Conservation (phyloP, 1,140 invertebrate genomes). For the Holotrichia oblita region DNA sequence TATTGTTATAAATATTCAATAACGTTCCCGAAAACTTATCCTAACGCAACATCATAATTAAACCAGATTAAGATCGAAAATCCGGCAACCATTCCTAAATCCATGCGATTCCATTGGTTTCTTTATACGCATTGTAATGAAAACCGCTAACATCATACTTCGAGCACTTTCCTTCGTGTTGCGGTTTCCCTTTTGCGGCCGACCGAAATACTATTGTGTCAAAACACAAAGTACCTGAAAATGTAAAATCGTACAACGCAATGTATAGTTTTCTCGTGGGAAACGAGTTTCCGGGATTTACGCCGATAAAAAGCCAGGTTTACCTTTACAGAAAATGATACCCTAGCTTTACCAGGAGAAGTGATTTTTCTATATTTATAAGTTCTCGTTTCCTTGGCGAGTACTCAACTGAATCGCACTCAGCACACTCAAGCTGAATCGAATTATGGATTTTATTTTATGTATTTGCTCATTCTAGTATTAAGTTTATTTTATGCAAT, state of each 20-base stretch:
- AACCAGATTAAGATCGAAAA: too few relatives aligned
- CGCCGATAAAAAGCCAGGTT: neutral
- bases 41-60: too few relatives aligned
- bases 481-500: too few relatives aligned
- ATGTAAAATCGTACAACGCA: neutral
- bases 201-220: neutral
- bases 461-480: too few relatives aligned
- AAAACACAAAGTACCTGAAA: neutral
- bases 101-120: neutral
- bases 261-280: conserved; percentile 6
- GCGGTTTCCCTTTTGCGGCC: neutral
- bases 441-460: neutral
- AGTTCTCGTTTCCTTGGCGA: neutral
- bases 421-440: neutral
- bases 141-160: neutral
- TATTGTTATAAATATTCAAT: too few relatives aligned
- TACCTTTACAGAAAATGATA: neutral
- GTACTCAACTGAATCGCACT: too few relatives aligned
- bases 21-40: too few relatives aligned
- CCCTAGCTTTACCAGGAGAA: neutral
- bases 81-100: neutral
- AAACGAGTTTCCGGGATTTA: neutral
- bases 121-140: neutral
- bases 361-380: neutral
- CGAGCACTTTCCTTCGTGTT: neutral